Evolutionary conservation across 2,888 invertebrate species (phyloP).

Genomic region (Lucinisca nassula): DNA sequence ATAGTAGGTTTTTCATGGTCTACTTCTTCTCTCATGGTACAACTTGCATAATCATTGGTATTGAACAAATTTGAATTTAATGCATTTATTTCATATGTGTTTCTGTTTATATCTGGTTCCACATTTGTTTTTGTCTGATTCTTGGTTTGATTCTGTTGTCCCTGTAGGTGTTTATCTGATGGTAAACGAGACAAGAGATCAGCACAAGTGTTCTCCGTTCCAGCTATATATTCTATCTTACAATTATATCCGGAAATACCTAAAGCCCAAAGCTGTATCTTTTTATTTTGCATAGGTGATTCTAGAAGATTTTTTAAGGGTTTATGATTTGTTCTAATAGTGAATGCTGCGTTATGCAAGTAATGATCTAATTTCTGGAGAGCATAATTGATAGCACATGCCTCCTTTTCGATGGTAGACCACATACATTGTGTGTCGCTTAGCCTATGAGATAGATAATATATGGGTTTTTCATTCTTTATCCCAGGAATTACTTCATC

Average conservation of each 20-base stretch:
- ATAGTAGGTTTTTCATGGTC: too few relatives aligned
- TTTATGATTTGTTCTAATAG: slow-evolving; percentile 42
- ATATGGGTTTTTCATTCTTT: neutral
- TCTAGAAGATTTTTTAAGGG: slow-evolving; percentile 46
- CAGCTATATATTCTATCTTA: slow-evolving; percentile 47
- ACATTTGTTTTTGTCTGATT: too few relatives aligned
- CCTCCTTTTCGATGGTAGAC: slow-evolving; percentile 10
- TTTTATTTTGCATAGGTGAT: slow-evolving; percentile 57
- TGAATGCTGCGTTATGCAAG: slow-evolving; percentile 29
- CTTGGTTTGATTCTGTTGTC: too few relatives aligned
- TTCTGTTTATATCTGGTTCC: too few relatives aligned
- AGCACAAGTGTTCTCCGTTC: slow-evolving; percentile 26
- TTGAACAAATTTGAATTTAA: too few relatives aligned
- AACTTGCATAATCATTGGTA: too few relatives aligned
- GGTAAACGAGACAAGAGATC: slow-evolving; percentile 31
- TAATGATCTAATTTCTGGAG: slow-evolving; percentile 34
- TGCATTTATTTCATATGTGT: too few relatives aligned
- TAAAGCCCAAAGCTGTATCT: too few relatives aligned
- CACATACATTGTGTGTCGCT: neutral
- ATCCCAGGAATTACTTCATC: too few relatives aligned
- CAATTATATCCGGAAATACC: slow-evolving; percentile 44
- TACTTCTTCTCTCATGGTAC: too few relatives aligned
- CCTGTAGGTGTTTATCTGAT: too few relatives aligned
- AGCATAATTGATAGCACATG: slow-evolving; percentile 16
- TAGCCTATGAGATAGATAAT: too few relatives aligned